Conservation (phyloP, 2,113 vertebrate genomes). For the Monarcha castaneiventris region DNA sequence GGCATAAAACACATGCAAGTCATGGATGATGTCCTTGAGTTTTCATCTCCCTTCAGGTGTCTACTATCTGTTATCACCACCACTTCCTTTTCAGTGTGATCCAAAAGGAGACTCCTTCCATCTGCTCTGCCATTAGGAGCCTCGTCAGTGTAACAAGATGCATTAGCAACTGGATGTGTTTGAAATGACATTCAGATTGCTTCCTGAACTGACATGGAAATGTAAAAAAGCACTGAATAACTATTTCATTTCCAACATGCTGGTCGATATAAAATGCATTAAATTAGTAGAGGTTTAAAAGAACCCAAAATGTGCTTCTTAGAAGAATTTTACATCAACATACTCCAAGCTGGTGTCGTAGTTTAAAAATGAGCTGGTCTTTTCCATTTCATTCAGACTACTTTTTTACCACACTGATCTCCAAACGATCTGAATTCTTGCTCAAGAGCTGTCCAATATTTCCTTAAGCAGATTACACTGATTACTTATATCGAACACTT, state of each 20-base stretch:
- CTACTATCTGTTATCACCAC: neutral
- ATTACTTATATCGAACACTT: neutral
- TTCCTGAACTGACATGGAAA: neutral
- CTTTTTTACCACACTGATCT: neutral
- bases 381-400: neutral
- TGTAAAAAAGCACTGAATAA: neutral
- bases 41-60: neutral
- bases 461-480: neutral
- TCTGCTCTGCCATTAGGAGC: neutral
- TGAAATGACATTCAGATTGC: neutral
- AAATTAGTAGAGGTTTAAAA: neutral
- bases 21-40: neutral
- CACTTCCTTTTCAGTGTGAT: neutral
- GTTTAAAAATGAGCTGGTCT: neutral
- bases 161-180: neutral
- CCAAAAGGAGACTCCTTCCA: neutral
- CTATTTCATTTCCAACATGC: neutral
- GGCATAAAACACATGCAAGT: neutral
- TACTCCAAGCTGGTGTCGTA: neutral
- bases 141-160: neutral
- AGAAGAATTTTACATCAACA: neutral
- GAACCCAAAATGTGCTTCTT: neutral
- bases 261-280: neutral
- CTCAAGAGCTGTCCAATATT: neutral
- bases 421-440: neutral